Percentiles rank a stretch among this genome's conserved stretches.
Evolutionary conservation across 2,797 vertebrate species (phyloP).

Genomic region (Leptatherina wallacei): DNA sequence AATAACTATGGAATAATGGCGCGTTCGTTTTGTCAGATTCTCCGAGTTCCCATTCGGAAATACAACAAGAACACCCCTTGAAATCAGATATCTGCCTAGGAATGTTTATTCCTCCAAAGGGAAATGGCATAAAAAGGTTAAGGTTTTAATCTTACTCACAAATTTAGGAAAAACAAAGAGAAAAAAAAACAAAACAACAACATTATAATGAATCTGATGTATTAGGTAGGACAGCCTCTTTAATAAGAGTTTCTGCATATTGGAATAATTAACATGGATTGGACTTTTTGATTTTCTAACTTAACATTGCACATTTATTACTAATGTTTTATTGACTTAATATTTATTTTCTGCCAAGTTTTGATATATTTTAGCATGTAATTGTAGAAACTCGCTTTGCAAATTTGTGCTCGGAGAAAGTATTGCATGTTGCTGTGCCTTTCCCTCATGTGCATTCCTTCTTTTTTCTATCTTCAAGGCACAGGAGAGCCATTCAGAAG

Average conservation of each 20-base stretch:
- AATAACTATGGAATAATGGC: too few species aligned
- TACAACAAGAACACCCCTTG: too few species aligned
- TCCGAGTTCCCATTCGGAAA: too few species aligned
- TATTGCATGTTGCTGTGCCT: background rate
- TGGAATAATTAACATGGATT: background rate
- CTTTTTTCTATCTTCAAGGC: conserved; percentile 63
- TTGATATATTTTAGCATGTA: background rate
- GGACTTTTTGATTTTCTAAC: too few species aligned
- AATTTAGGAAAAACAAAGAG: background rate
- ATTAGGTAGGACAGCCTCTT: too few species aligned
- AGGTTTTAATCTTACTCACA: background rate
- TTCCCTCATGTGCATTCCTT: conserved; percentile 19
- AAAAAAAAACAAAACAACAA: too few species aligned
- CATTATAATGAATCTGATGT: background rate
- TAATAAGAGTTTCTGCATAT: too few species aligned
- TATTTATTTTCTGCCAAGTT: background rate
- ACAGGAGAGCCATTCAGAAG: conserved; percentile 84
- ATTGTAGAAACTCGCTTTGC: background rate
- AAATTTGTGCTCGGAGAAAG: background rate
- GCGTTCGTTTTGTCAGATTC: too few species aligned
- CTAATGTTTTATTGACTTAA: background rate
- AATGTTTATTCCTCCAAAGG: too few species aligned
- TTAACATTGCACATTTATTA: background rate
- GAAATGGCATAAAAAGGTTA: too few species aligned
- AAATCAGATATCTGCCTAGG: too few species aligned